Conservation (phyloP, 2,888 invertebrate genomes). For the Tachina grossa region DNA sequence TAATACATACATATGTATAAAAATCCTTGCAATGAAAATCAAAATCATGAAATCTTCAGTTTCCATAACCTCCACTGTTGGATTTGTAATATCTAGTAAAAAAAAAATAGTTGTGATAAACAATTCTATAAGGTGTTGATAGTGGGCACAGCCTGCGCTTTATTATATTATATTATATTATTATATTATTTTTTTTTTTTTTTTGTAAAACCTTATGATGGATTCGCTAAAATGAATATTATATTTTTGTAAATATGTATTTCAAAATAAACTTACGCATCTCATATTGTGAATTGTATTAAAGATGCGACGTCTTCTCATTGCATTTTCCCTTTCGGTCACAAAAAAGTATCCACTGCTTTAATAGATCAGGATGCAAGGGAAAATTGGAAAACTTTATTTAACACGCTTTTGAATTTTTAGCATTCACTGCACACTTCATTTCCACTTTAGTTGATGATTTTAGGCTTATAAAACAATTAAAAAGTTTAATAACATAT, state of each 20-base stretch:
- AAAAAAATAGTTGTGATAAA: constrained; percentile 5
- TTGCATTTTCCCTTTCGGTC: not conserved
- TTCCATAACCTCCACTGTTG: not conserved
- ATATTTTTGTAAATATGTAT: no score
- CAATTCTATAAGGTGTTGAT: not conserved
- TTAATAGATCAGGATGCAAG: not conserved
- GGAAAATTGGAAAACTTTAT: not conserved
- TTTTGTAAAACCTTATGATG: no score
- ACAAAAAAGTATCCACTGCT: not conserved
- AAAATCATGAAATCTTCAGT: not conserved
- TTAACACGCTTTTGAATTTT: not conserved
- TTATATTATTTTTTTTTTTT: no score
- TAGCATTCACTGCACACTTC: not conserved
- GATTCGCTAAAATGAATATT: no score
- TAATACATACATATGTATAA: no score
- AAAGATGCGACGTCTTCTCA: not conserved
- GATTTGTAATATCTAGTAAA: constrained; percentile 2
- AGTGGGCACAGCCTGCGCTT: no score
- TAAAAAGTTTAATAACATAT: no score
- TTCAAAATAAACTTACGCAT: not conserved
- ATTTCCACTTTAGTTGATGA: no score
- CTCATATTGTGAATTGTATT: not conserved
- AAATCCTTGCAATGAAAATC: no score
- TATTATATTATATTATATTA: no score
- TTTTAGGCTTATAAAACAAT: no score